phyloP scores from a whole-genome alignment of 2,113 vertebrate species.

The Brienomyrus brachyistius region DNA sequence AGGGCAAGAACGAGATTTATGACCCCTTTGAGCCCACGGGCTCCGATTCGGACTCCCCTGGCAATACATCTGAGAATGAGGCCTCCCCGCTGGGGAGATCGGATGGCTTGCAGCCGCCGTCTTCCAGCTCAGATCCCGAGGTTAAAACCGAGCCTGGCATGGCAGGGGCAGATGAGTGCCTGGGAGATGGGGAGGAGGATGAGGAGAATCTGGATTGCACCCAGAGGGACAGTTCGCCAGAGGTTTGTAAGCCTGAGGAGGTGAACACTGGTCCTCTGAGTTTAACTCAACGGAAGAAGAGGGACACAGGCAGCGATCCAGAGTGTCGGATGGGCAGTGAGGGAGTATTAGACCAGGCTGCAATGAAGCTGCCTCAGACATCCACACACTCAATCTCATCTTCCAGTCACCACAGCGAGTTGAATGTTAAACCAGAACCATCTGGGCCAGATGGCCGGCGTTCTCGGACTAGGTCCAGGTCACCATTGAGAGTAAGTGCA shows the following conservation, averaged over 20 bases:
- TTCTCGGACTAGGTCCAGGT: slow-evolving; percentile 51
- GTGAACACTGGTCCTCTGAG: slow-evolving; percentile 32
- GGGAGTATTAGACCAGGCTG: slow-evolving; percentile 32
- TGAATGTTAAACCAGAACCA: slow-evolving; percentile 49
- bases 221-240: slow-evolving; percentile 21
- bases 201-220: slow-evolving; percentile 36
- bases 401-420: slow-evolving; percentile 51
- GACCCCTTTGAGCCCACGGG: slow-evolving; percentile 90
- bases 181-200: slow-evolving; percentile 13
- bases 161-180: slow-evolving; percentile 15
- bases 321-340: slow-evolving; percentile 21
- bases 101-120: not conserved
- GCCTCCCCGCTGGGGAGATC: not conserved
- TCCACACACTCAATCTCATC: slow-evolving; percentile 46
- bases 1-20: slow-evolving; percentile 74
- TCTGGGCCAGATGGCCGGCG: slow-evolving; percentile 50
- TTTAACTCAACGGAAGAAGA: not conserved
- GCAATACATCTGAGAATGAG: slow-evolving; percentile 39
- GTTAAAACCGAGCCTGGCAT: slow-evolving; percentile 45
- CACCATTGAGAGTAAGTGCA: slow-evolving; percentile 32
- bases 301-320: too few species aligned
- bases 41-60: slow-evolving; percentile 75
- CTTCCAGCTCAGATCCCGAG: not conserved
- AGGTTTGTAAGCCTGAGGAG: slow-evolving; percentile 40
- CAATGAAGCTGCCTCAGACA: slow-evolving; percentile 28